Conservation (phyloP, 2,113 vertebrate species). For the Choloepus hoffmanni region DNA sequence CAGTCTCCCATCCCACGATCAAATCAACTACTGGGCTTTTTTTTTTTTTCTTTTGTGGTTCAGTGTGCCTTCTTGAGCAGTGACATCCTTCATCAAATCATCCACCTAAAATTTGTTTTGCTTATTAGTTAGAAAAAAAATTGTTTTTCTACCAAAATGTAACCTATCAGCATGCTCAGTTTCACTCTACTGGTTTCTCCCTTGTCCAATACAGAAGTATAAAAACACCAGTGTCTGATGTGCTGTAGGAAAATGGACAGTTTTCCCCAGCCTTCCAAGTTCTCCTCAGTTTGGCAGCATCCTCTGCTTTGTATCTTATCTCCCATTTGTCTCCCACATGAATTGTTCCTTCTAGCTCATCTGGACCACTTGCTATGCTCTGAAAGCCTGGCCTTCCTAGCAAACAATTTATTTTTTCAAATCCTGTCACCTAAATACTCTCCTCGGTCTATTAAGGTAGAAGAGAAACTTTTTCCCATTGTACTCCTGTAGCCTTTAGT, state of each 20-base stretch:
- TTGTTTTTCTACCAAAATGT: slow-evolving; percentile 84
- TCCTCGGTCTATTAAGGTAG: neutral
- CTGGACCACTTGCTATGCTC: neutral
- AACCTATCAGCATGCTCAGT: slow-evolving; percentile 81
- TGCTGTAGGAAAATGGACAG: slow-evolving; percentile 43
- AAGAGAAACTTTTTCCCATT: neutral
- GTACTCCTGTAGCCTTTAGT: neutral
- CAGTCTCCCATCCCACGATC: slow-evolving; percentile 69
- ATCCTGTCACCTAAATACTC: neutral
- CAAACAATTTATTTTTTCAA: neutral
- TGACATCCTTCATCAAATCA: slow-evolving; percentile 86
- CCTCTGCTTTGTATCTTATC: neutral
- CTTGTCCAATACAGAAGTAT: slow-evolving; percentile 61
- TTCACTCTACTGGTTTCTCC: slow-evolving; percentile 78
- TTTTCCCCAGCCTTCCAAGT: neutral
- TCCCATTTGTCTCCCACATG: neutral
- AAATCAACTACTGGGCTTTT: slow-evolving; percentile 81
- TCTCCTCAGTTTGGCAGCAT: neutral
- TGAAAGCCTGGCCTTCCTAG: neutral
- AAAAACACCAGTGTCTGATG: slow-evolving; percentile 64
- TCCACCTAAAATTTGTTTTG: slow-evolving; percentile 85
- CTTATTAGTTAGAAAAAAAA: slow-evolving; percentile 87
- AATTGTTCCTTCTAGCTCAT: neutral
- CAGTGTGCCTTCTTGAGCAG: slow-evolving; percentile 80
- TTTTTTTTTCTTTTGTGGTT: slow-evolving; percentile 70